Evolutionary conservation across 2,113 vertebrate genomes (phyloP).

Genomic region (Panthera leo): DNA sequence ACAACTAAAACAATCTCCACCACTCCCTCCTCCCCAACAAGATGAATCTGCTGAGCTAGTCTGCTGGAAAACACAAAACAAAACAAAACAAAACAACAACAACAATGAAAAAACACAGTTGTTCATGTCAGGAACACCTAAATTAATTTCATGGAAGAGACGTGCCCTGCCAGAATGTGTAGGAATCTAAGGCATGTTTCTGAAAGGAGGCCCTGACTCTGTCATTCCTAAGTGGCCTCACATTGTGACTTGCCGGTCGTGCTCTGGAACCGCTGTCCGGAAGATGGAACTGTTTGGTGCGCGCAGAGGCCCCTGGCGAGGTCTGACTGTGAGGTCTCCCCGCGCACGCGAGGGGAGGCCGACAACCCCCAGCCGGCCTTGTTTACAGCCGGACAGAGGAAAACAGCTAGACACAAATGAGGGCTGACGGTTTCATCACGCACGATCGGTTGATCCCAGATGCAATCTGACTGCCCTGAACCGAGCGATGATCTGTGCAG

Average conservation of each 20-base stretch:
- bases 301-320: slow-evolving; percentile 85
- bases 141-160: slow-evolving; percentile 84
- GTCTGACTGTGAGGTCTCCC: slow-evolving; percentile 87
- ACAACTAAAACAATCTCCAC: not conserved
- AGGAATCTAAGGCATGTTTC: slow-evolving; percentile 83
- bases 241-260: slow-evolving; percentile 84
- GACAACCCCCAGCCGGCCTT: slow-evolving; percentile 91
- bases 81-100: not conserved
- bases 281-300: slow-evolving; percentile 87
- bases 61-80: slow-evolving; percentile 79
- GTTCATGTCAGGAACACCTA: slow-evolving; percentile 83
- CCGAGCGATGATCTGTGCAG: slow-evolving; percentile 99
- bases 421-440: slow-evolving; percentile 98
- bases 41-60: slow-evolving; percentile 83
- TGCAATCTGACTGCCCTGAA: slow-evolving; percentile 99
- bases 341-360: slow-evolving; percentile 84
- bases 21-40: not conserved
- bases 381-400: slow-evolving; percentile 93
- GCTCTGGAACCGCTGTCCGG: slow-evolving; percentile 85
- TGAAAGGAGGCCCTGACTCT: slow-evolving; percentile 85
- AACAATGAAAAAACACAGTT: slow-evolving; percentile 75
- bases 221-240: slow-evolving; percentile 85
- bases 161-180: slow-evolving; percentile 81
- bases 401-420: slow-evolving; percentile 97
- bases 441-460: slow-evolving; percentile 96